Evolutionary conservation across 1,140 invertebrate genomes (phyloP), one percentile per base, ranked within the genome.

Genomic region (Danaus plexippus): DNA sequence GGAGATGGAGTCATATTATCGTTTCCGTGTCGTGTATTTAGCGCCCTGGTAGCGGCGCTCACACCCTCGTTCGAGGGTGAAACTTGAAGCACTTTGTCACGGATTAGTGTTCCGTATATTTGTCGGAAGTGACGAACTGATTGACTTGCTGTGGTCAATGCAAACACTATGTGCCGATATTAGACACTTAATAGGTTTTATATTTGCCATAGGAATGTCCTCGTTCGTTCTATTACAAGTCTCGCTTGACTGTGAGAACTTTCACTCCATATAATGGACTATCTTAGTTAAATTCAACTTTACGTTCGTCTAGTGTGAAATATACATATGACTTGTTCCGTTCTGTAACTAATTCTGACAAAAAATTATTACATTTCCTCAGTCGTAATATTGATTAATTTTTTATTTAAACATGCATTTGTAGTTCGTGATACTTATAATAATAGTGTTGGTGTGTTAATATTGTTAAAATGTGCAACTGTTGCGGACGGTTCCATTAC

Each of bases 1-100:
- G 52, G 53, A 22, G 55, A 61, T 43, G 15, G 32, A 43, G 15
- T 9, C 51, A 18, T 9, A 44, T 0, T 52, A 50, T 49, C 44
- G 58, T 47, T 51, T 40, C 52, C n/a, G 3, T 12, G 7, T 12
- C 11, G 9, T 15, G 11, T 9, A 15, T 47, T 15, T 9, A 9
- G 11, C 56, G 11, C 22, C 44, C 13, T 63, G 64, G 54, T 68
- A 64, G 11, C 18, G 48, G 64, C 43, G 50, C 57, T 62, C 32
- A 47, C 54, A 62, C 68, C 70, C 65, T 68, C 52, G 60, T 75
- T 75, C 71, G 61, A 60, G 56, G 66, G 62, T 54, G 62, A 72
- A 65, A 59, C 63, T 60, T 55, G 61, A 60, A 53, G 61, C 66
- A 72, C 65, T 70, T 63, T 56, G 61, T 66, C 65, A 66, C 54